Base-by-base conservation (phyloP, 1,140 invertebrate genomes). In the Tenebrio molitor region DNA sequence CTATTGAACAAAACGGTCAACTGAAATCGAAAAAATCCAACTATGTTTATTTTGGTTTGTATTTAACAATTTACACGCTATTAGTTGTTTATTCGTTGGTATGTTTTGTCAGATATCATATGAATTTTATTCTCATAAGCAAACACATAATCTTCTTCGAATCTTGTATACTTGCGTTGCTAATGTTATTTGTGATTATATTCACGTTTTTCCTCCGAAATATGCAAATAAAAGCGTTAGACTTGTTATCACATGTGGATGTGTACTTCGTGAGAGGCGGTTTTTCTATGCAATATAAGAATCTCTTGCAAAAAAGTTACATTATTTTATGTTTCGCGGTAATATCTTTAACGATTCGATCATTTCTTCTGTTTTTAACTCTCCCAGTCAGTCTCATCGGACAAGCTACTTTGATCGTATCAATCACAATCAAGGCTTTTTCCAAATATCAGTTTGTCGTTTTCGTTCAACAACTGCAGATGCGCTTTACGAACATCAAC, bases 41-140 rank as follows among this genome's bases (percentile, higher is more conserved):
- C 6, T 58, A 58, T 14, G n/a, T 58, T 7, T 29, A 58, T 58
- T 58, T 58, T 15, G 15, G 50, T 58, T 58, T 58, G n/a, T 58
- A 29, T 29, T 5, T 58, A 3, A 29, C 10, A 29, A 12, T 14
- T 15, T 58, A 58, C 23, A 29, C n/a, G 12, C 21, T 58, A 29
- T 25, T 58, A n/a, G 15, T 10, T n/a, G 23, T 12, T n/a, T 58
- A 58, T 15, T 29, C 50, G n/a, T 17, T 58, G 8, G 12, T 58
- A 3, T 6, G 12, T n/a, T 12, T 58, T 34, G n/a, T 23, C n/a
- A 29, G 12, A 1, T 7, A 12, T 6, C n/a, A 58, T 8, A 58
- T 15, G 3, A 58, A 15, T 4, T n/a, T n/a, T 12, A n/a, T 58
- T 10, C 6, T 58, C n/a, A 21, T 21, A 7, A 29, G 10, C 23